These are phyloP conservation scores for Dreissena rostriformis DNA, from an alignment of 1,140 invertebrate species.

Conservation along the genomic window DNA sequence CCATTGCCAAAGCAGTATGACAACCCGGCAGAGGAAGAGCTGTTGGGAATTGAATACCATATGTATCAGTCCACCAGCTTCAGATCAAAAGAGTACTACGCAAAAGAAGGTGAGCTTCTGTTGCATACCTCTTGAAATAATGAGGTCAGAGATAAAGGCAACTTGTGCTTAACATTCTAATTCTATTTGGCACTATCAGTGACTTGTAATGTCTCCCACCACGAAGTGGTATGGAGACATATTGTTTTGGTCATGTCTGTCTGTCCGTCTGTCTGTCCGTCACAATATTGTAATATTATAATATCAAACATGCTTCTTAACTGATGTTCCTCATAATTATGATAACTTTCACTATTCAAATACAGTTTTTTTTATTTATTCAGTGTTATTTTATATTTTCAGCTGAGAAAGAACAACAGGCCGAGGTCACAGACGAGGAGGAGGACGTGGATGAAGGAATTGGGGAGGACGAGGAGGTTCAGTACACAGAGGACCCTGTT, in stretches of 20 bases:
- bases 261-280: too few relatives aligned
- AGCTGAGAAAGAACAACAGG: neutral
- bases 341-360: neutral
- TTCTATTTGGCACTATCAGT: too few relatives aligned
- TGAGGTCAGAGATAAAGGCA: too few relatives aligned
- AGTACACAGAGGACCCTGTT: neutral
- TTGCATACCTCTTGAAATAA: neutral
- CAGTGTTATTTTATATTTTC: neutral
- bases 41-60: neutral
- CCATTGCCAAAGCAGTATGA: neutral
- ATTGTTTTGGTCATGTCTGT: too few relatives aligned
- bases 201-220: too few relatives aligned
- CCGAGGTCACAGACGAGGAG: neutral
- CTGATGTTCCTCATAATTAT: too few relatives aligned
- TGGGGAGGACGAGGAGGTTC: neutral
- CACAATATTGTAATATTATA: too few relatives aligned
- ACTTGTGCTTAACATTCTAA: too few relatives aligned
- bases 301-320: too few relatives aligned
- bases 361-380: neutral
- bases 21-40: neutral
- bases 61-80: neutral
- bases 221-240: too few relatives aligned
- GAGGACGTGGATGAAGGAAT: neutral
- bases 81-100: conserved; percentile 1
- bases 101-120: neutral